A percentile compares a stretch with the other conserved stretches of the same genome.
These are phyloP conservation scores for Seriola quinqueradiata DNA, from an alignment of 2,113 vertebrate genomes.

Conservation along the genomic window DNA sequence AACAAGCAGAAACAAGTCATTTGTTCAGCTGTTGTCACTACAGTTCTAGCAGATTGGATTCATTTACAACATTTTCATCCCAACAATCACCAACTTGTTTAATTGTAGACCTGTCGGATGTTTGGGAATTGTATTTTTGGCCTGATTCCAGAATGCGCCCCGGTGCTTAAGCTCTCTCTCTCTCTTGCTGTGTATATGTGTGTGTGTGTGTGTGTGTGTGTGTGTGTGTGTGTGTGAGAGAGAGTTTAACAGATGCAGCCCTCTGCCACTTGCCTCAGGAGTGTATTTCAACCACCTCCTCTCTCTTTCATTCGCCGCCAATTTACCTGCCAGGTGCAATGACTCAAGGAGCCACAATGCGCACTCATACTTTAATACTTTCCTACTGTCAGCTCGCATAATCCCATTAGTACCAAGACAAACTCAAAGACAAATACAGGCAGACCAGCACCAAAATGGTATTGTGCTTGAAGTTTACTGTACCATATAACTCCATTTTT, in stretches of 20 bases:
- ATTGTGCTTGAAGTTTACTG: neutral
- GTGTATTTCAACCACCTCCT: slow-evolving; percentile 77
- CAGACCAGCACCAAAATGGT: slow-evolving; percentile 38
- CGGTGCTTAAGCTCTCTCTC: slow-evolving; percentile 10
- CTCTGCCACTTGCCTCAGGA: slow-evolving; percentile 73
- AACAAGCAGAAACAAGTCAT: slow-evolving; percentile 31
- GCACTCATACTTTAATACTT: slow-evolving; percentile 57
- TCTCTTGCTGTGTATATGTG: neutral
- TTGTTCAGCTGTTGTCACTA: slow-evolving; percentile 65
- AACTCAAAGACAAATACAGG: slow-evolving; percentile 39
- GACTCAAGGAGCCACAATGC: slow-evolving; percentile 67
- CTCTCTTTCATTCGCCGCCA: slow-evolving; percentile 74
- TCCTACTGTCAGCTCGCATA: slow-evolving; percentile 36
- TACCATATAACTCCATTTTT: neutral
- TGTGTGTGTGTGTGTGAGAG: slow-evolving; percentile 15
- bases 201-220: neutral
- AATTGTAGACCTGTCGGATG: slow-evolving; percentile 49
- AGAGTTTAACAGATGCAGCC: slow-evolving; percentile 71
- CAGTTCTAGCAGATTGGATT: slow-evolving; percentile 58
- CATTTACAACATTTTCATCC: slow-evolving; percentile 57
- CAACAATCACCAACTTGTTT: slow-evolving; percentile 52
- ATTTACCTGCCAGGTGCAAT: slow-evolving; percentile 81
- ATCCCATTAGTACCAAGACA: slow-evolving; percentile 45
- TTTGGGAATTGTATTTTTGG: slow-evolving; percentile 60
- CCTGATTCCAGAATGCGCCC: slow-evolving; percentile 34